Conservation (phyloP, 2,888 invertebrate genomes). For the Drosophila subsilvestris region DNA sequence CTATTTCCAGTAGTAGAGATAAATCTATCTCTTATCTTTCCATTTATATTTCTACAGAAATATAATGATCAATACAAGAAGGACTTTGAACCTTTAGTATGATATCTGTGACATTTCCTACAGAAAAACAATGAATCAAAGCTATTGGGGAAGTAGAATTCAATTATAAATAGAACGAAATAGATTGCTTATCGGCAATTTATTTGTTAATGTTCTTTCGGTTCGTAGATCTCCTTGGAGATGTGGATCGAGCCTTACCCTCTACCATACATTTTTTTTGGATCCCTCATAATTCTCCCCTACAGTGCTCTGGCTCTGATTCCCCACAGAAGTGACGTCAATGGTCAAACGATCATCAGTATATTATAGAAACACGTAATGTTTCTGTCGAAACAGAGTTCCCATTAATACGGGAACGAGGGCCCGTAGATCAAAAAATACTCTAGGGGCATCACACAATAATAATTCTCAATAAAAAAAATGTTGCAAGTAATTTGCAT, state of each 20-base stretch:
- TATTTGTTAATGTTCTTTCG: no score
- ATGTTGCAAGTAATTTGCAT: slow-evolving; percentile 44
- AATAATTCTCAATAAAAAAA: slow-evolving; percentile 35
- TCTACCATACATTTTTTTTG: neutral
- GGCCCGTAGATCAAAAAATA: slow-evolving; percentile 9
- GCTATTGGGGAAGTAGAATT: no score
- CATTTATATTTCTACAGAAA: no score
- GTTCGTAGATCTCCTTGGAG: neutral
- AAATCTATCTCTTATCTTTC: no score
- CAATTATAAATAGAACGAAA: no score
- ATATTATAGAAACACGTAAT: slow-evolving; percentile 30
- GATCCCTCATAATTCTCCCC: neutral
- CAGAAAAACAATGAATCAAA: no score
- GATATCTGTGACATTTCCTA: no score
- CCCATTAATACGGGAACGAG: slow-evolving; percentile 18
- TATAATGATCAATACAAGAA: no score
- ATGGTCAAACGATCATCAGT: slow-evolving; percentile 26
- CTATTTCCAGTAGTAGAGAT: no score
- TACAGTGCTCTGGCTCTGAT: neutral
- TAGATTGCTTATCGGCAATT: no score
- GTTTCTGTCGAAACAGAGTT: slow-evolving; percentile 28
- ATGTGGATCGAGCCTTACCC: neutral
- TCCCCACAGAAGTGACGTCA: slow-evolving; percentile 10
- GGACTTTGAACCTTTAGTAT: no score
- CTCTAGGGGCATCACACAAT: slow-evolving; percentile 4